Conservation (phyloP, 2,113 vertebrate genomes). For the Prinia subflava region DNA sequence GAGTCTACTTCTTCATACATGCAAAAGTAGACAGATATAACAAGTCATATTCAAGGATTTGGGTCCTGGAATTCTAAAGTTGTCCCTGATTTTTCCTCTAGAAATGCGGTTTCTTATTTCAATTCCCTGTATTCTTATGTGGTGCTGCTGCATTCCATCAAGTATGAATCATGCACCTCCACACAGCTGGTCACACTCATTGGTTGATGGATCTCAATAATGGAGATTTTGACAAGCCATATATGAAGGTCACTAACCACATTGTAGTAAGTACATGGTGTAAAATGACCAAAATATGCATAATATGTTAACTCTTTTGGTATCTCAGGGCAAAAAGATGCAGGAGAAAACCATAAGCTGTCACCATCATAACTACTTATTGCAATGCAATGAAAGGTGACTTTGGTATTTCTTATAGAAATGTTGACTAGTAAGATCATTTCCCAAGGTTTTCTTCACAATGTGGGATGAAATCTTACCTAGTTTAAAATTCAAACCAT, state of each 20-base stretch:
- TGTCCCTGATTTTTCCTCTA: background rate
- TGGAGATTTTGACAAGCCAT: background rate
- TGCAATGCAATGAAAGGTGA: constrained; percentile 47
- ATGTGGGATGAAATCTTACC: background rate
- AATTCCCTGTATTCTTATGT: background rate
- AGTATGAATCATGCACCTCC: background rate
- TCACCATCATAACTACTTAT: background rate
- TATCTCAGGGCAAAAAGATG: background rate
- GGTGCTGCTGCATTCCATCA: background rate
- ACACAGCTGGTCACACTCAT: background rate
- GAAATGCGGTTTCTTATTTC: background rate
- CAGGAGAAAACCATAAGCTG: background rate
- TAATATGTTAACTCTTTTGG: background rate
- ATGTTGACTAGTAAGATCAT: background rate
- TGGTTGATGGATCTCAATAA: background rate
- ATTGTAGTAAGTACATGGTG: background rate
- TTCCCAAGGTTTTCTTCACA: background rate
- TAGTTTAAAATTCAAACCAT: background rate
- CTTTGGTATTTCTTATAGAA: constrained; percentile 58
- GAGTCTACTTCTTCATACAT: background rate
- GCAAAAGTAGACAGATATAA: background rate
- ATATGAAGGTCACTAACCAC: background rate
- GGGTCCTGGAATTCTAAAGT: background rate
- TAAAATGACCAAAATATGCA: background rate
- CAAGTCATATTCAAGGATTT: background rate